Conservation (phyloP, 2,888 invertebrate species). For the Caprella mutica region DNA sequence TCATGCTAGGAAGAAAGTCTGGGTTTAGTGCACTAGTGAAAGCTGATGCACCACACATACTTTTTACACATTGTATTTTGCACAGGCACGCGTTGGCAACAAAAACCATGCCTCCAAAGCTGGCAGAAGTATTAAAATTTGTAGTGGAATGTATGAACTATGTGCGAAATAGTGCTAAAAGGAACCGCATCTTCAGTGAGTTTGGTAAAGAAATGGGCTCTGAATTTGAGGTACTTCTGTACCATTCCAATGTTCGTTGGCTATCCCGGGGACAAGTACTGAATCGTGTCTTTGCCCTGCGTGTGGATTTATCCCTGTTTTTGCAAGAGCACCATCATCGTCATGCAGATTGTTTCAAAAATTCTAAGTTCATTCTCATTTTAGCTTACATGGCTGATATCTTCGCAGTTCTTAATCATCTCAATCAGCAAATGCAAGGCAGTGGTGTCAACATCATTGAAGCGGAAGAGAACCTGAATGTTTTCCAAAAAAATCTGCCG, state of each 20-base stretch:
- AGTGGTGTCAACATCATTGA: conserved; percentile 18
- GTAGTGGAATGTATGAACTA: conserved; percentile 17
- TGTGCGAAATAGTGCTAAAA: conserved; percentile 20
- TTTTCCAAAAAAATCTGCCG: conserved; percentile 12
- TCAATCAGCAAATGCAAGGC: conserved; percentile 19
- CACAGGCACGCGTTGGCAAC: conserved; percentile 17
- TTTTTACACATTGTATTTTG: conserved; percentile 13
- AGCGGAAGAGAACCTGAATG: conserved; percentile 16
- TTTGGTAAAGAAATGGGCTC: conserved; percentile 21
- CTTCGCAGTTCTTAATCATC: conserved; percentile 16
- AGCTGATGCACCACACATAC: conserved; percentile 11
- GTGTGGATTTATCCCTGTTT: conserved; percentile 21
- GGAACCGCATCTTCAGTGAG: conserved; percentile 17
- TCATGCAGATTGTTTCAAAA: conserved; percentile 27
- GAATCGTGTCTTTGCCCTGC: conserved; percentile 18
- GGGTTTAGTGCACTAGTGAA: conserved; percentile 15
- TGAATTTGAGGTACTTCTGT: conserved; percentile 19
- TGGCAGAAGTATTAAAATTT: conserved; percentile 18
- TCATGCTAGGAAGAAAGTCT: conserved; percentile 16
- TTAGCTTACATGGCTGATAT: conserved; percentile 21
- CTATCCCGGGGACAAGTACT: conserved; percentile 20
- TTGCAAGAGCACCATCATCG: conserved; percentile 20
- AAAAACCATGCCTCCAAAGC: conserved; percentile 20
- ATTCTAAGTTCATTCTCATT: conserved; percentile 21
- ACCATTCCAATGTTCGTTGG: conserved; percentile 17